These are phyloP conservation scores for Palythoa caribaeorum DNA, from an alignment of 92 coral and sea anemone species.

Conservation along the genomic window DNA sequence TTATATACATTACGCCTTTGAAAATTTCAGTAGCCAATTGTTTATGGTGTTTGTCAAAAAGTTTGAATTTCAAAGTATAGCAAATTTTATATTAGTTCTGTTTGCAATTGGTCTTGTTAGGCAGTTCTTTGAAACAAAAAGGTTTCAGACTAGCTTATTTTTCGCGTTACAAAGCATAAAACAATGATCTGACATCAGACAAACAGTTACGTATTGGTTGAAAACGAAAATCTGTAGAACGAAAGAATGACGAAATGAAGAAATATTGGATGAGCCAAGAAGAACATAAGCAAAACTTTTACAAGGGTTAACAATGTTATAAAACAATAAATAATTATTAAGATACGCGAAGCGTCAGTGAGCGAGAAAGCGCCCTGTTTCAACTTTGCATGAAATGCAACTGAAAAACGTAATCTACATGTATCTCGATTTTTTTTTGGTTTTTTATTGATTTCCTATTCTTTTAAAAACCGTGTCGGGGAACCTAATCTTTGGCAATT, in stretches of 20 bases:
- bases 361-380: background rate
- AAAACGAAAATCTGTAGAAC: background rate
- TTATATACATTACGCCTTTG: background rate
- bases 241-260: background rate
- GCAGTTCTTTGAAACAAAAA: background rate
- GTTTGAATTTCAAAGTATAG: background rate
- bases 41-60: background rate
- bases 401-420: background rate
- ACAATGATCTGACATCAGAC: background rate
- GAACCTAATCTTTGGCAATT: background rate
- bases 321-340: background rate
- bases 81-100: background rate
- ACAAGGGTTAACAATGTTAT: background rate
- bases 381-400: background rate
- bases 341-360: background rate
- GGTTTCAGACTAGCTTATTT: background rate
- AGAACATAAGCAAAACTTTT: background rate
- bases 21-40: background rate
- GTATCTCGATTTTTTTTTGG: background rate
- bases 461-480: background rate
- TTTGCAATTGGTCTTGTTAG: too few relatives aligned
- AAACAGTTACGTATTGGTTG: background rate
- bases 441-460: constrained; percentile 25
- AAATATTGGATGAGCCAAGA: background rate
- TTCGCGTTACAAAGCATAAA: background rate